A percentile compares a stretch with the other conserved stretches of the same genome.
Evolutionary conservation across 2,797 vertebrate species (phyloP).

Genomic region (Alectoris magna): DNA sequence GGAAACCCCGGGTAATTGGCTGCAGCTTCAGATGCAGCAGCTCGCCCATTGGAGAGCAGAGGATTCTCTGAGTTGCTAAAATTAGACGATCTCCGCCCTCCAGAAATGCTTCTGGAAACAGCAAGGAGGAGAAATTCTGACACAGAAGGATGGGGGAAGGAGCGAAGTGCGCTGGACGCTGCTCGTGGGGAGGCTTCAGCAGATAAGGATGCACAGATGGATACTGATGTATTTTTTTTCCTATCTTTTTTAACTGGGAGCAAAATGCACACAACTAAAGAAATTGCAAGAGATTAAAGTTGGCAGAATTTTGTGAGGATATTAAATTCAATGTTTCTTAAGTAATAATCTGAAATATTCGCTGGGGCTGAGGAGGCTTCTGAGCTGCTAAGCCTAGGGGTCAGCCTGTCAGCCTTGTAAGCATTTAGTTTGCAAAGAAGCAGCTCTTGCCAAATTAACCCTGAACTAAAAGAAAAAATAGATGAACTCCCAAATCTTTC

Average conservation of each 20-base stretch:
- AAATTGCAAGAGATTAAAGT: not conserved
- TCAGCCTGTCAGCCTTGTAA: not conserved
- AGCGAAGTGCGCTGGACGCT: fast-evolving
- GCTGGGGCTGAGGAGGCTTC: not conserved
- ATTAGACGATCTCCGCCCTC: constrained; percentile 63
- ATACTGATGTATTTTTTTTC: too few relatives aligned
- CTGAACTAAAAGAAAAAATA: not conserved
- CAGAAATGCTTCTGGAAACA: constrained; percentile 74
- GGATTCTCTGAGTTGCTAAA: constrained; percentile 60
- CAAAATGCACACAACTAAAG: not conserved
- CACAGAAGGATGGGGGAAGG: not conserved
- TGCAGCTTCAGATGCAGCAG: constrained; percentile 41
- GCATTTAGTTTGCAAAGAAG: not conserved
- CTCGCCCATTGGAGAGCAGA: constrained; percentile 36
- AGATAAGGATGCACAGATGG: fast-evolving
- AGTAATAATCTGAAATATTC: not conserved
- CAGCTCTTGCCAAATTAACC: not conserved
- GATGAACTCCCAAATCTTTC: not conserved
- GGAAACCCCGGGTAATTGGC: constrained; percentile 52
- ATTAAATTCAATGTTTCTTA: not conserved
- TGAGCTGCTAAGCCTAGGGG: not conserved
- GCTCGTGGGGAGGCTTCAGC: fast-evolving
- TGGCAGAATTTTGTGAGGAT: fast-evolving
- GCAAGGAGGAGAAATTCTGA: not conserved
- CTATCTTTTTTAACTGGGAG: not conserved